phyloP scores from a whole-genome alignment of 2,797 vertebrate species.

The Epinephelus coioides region DNA sequence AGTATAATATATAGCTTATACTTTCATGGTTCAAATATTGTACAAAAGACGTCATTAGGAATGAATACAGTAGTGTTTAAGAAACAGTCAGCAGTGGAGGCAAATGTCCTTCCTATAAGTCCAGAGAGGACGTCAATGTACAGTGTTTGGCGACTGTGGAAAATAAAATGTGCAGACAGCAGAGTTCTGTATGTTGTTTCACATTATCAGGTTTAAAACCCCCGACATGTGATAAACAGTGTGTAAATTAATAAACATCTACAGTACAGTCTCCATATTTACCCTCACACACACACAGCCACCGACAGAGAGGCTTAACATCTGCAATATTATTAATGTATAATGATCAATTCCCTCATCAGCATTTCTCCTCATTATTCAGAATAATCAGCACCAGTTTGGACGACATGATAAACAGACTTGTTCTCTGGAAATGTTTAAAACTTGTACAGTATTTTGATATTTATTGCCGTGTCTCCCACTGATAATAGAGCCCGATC shows the following conservation, averaged over 20 bases:
- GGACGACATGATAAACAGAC: not conserved
- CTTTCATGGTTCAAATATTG: constrained; percentile 32
- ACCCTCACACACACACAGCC: not conserved
- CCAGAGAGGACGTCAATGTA: constrained; percentile 15
- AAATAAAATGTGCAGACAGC: constrained; percentile 15
- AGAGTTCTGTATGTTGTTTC: constrained; percentile 30
- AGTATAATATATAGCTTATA: constrained; percentile 40
- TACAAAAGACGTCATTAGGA: constrained; percentile 58
- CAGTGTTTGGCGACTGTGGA: constrained; percentile 19
- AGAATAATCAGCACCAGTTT: not conserved
- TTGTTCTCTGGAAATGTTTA: not conserved
- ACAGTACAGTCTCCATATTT: constrained; percentile 39
- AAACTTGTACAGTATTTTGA: not conserved
- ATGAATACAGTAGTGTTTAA: constrained; percentile 31
- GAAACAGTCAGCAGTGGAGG: constrained; percentile 51
- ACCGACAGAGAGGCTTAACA: constrained; percentile 7
- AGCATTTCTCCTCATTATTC: not conserved
- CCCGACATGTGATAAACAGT: constrained; percentile 2
- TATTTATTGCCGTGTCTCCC: constrained; percentile 12
- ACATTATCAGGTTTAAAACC: constrained; percentile 53
- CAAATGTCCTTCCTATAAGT: constrained; percentile 30
- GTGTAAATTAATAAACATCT: constrained; percentile 10
- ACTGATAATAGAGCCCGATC: not conserved
- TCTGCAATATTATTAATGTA: constrained; percentile 8
- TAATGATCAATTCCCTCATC: constrained; percentile 2